Base-by-base conservation (phyloP, 2,797 vertebrate species). In the Aeoliscus strigatus region DNA sequence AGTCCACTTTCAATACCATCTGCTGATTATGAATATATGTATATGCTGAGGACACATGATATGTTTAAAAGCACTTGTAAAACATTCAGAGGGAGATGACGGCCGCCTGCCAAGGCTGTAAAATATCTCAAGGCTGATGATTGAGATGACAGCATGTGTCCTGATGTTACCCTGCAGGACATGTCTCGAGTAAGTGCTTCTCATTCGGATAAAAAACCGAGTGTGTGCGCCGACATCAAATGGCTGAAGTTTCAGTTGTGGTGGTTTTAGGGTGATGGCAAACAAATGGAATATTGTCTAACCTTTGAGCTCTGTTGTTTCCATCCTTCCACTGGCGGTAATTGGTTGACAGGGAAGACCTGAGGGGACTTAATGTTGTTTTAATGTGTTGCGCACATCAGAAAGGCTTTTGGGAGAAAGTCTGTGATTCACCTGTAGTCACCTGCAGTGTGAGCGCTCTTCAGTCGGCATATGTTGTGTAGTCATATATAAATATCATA, bases 211-310 rank as follows among this genome's bases (percentile, higher is more conserved):
- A 39, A n/a, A n/a, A n/a, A n/a, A n/a, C n/a, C n/a, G n/a, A n/a
- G 25, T 27, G 21, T 32, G 40, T 36, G 33, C 30, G 34, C 18
- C 42, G 34, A 39, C 14, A 10, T 27, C 37, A 28, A 23, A 29
- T 43, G 35, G 39, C 36, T 33, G 51, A 40, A 28, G 25, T 27
- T 44, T 32, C 24, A 42, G 27, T 65, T 54, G 68, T n/a, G 66
- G 70, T 70, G 63, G 44, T 69, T 39, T 39, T 38, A 36, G 27
- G 35, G 37, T 56, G 47, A 54, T 34, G 14, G 47, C 39, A 73
- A 75, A 69, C 68, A 72, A 76, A 75, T 80, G 48, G 70, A 72
- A 77, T 76, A 73, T 80, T 75, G 55, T 70, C 57, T 64, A 75
- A 70, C 66, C 18, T 21, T 77, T 75, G 70, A 66, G 62, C 40